Evolutionary conservation across 2,113 vertebrate species (phyloP), one percentile per base, ranked within the genome.

Genomic region (Ciconia boyciana): DNA sequence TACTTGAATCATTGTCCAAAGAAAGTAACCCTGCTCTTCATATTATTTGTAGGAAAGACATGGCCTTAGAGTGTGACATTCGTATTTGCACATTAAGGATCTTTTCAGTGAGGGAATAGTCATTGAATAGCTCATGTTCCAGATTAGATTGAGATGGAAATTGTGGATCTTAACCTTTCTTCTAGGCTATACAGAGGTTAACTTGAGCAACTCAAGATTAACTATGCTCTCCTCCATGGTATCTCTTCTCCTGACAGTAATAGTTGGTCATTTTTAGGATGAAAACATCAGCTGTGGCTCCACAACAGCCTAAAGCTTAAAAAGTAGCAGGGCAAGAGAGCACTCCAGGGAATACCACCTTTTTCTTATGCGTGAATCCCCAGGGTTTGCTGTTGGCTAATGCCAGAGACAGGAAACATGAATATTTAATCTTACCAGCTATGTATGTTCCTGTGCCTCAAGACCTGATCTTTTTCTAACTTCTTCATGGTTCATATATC

Each of bases 311-410:
- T 58, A 31, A 72, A 77, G 7, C 18, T 18, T 20, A 51, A 68
- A 68, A 74, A 2, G 2, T 3, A 46, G 11, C 10, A 72, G 21
- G 51, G 12, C 5, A 71, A 55, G 46, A 39, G 19, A 49, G 5
- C 1, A 12, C 11, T 75, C 49, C 43, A 65, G 21, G 22, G 26
- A 64, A 70, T 18, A 76, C 1, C 39, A 34, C 6, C 2, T 13
- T 69, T 46, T 88, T 36, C 18, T 58, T 25, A 31, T 4, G 2
- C 1, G 2, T 6, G 6, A 3, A 75, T 10, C 29, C 34, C 1
- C 13, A 34, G 18, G 13, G 17, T 36, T 80, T 84, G 15, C 9
- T 51, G 36, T 28, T 74, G 48, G 10, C 32, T 68, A 9, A 14
- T 41, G 32, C 13, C 66, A 91, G 10, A 74, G 36, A 5, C 29